Evolutionary conservation across 2,888 invertebrate species (phyloP).

Genomic region (Drosophila leonis): DNA sequence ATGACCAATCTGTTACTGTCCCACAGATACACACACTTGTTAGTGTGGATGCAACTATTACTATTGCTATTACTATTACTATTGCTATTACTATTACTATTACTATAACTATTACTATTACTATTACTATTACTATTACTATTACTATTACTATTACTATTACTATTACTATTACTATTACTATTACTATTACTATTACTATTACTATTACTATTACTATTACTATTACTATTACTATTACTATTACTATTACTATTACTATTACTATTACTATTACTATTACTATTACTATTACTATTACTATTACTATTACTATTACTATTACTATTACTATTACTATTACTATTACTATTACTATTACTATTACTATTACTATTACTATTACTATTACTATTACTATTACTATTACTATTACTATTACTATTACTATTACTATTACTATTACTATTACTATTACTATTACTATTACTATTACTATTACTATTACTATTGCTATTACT

Average conservation of each 20-base stretch:
- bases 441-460: not conserved
- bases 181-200: not conserved
- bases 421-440: not conserved
- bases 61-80: not conserved
- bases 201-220: not conserved
- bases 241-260: not conserved
- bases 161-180: not conserved
- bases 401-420: not conserved
- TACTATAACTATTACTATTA: not conserved
- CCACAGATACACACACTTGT: not conserved
- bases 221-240: not conserved
- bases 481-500: not conserved
- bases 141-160: not conserved
- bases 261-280: conserved; percentile 2
- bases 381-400: conserved; percentile 1
- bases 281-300: not conserved
- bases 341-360: not conserved
- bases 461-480: not conserved
- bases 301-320: not conserved
- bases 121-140: not conserved
- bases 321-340: not conserved
- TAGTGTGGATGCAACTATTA: not conserved
- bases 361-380: conserved; percentile 1
- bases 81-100: not conserved
- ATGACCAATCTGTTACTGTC: not conserved